Percentiles rank a stretch among this genome's conserved stretches.
Evolutionary conservation across 2,797 vertebrate species (phyloP).

Genomic region (Mus caroli): DNA sequence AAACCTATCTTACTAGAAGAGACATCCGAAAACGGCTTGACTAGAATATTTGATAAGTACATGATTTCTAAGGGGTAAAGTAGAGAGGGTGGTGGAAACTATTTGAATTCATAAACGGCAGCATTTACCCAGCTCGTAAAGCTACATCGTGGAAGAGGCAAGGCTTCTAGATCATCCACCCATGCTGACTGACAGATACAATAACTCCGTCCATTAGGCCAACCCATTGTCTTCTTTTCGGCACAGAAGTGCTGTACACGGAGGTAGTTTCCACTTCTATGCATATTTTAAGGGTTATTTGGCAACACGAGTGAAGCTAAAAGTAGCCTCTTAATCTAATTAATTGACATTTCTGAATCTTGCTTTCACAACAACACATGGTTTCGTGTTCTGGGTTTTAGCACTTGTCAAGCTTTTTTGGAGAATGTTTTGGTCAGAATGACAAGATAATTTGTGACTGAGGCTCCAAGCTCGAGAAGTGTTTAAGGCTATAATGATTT

Average conservation of each 20-base stretch:
- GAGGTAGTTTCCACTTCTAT: slow-evolving; percentile 90
- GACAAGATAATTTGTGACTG: slow-evolving; percentile 94
- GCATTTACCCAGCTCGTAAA: slow-evolving; percentile 86
- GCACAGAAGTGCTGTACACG: slow-evolving; percentile 87
- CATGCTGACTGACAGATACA: slow-evolving; percentile 88
- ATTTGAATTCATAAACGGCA: slow-evolving; percentile 83
- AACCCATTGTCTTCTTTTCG: slow-evolving; percentile 88
- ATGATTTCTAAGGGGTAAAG: slow-evolving; percentile 78
- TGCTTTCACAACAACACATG: slow-evolving; percentile 94
- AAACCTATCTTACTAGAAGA: slow-evolving; percentile 87
- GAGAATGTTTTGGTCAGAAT: slow-evolving; percentile 94
- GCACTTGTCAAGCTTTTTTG: slow-evolving; percentile 94
- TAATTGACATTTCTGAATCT: slow-evolving; percentile 94
- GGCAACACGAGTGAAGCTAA: slow-evolving; percentile 92
- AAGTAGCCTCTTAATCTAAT: slow-evolving; percentile 95
- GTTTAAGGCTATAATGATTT: slow-evolving; percentile 95
- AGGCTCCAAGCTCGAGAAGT: slow-evolving; percentile 92
- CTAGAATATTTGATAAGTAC: slow-evolving; percentile 86
- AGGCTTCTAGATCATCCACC: slow-evolving; percentile 88
- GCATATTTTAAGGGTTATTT: slow-evolving; percentile 94
- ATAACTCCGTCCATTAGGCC: slow-evolving; percentile 88
- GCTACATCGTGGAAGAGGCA: slow-evolving; percentile 83
- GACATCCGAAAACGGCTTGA: slow-evolving; percentile 83
- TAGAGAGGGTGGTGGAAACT: slow-evolving; percentile 47
- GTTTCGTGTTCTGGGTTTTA: slow-evolving; percentile 95